Conservation (phyloP, 2,888 invertebrate species). For the Pristionchus arcanus region DNA sequence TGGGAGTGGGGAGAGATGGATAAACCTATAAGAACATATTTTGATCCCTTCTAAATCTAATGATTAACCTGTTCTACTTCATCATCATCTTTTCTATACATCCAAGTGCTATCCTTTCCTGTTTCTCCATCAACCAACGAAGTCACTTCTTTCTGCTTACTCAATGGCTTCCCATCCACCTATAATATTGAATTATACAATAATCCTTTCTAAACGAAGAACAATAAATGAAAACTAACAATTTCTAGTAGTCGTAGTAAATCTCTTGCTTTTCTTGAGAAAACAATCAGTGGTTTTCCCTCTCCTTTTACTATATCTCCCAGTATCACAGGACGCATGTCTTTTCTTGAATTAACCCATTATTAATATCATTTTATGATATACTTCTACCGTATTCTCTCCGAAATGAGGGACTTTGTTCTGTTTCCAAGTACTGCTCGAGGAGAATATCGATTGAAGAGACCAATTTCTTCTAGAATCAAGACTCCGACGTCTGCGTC, state of each 20-base stretch:
- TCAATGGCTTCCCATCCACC: neutral
- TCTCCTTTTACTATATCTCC: slow-evolving; percentile 25
- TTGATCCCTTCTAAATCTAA: neutral
- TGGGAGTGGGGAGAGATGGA: neutral
- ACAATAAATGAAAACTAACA: neutral
- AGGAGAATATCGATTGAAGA: slow-evolving; percentile 35
- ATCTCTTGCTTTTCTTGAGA: slow-evolving; percentile 35
- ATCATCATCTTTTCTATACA: slow-evolving; percentile 27
- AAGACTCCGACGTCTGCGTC: slow-evolving; percentile 43
- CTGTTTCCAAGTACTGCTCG: slow-evolving; percentile 17
- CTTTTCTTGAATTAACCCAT: neutral
- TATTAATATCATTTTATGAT: neutral
- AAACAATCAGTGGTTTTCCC: slow-evolving; percentile 18
- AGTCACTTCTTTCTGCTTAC: neutral
- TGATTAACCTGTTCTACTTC: neutral
- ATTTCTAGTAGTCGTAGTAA: slow-evolving; percentile 28
- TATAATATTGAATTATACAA: neutral
- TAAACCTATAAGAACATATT: neutral
- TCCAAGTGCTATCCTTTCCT: slow-evolving; percentile 6
- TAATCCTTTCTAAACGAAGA: neutral
- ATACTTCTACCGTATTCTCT: slow-evolving; percentile 39
- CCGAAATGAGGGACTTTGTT: slow-evolving; percentile 5
- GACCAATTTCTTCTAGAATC: slow-evolving; percentile 38
- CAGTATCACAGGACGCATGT: slow-evolving; percentile 36
- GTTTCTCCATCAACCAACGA: slow-evolving; percentile 28